These are phyloP conservation scores for Ligdia adustata DNA, from an alignment of 2,888 invertebrate species.

Conservation along the genomic window DNA sequence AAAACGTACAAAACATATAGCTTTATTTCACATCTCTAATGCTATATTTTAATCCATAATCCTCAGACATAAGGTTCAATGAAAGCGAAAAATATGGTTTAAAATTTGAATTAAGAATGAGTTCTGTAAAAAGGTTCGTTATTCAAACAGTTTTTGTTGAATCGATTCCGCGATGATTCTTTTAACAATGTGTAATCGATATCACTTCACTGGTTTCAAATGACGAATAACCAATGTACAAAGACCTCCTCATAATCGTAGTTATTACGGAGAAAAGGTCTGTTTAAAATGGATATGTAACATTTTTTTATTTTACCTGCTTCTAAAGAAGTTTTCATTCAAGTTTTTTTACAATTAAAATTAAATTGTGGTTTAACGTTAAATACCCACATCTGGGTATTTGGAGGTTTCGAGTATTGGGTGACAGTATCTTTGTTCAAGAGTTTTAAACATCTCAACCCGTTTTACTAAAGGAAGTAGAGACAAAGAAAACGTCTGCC, in stretches of 20 bases:
- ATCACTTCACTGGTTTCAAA: slow-evolving; percentile 68
- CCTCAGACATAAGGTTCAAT: neutral
- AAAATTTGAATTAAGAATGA: slow-evolving; percentile 25
- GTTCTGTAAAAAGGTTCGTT: slow-evolving; percentile 53
- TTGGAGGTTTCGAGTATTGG: slow-evolving; percentile 54
- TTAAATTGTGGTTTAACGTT: slow-evolving; percentile 62
- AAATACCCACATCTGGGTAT: slow-evolving; percentile 59
- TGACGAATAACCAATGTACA: slow-evolving; percentile 47
- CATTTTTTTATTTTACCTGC: slow-evolving; percentile 34
- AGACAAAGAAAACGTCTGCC: slow-evolving; percentile 12
- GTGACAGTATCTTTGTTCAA: slow-evolving; percentile 61
- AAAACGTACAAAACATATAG: neutral
- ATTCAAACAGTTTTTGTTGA: slow-evolving; percentile 60
- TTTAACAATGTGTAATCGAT: slow-evolving; percentile 74
- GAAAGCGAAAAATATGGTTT: neutral
- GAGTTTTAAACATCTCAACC: slow-evolving; percentile 11
- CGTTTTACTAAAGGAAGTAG: slow-evolving; percentile 19
- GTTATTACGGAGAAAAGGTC: slow-evolving; percentile 9
- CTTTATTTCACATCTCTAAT: neutral
- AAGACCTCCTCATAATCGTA: slow-evolving; percentile 7
- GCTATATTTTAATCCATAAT: neutral
- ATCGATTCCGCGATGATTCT: slow-evolving; percentile 46
- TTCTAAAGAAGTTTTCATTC: slow-evolving; percentile 41
- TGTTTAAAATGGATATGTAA: slow-evolving; percentile 7
- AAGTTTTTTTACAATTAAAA: slow-evolving; percentile 59